Evolutionary conservation across 2,888 invertebrate genomes (phyloP), one percentile per base, ranked within the genome.

Genomic region (Notocelia uddmanniana): DNA sequence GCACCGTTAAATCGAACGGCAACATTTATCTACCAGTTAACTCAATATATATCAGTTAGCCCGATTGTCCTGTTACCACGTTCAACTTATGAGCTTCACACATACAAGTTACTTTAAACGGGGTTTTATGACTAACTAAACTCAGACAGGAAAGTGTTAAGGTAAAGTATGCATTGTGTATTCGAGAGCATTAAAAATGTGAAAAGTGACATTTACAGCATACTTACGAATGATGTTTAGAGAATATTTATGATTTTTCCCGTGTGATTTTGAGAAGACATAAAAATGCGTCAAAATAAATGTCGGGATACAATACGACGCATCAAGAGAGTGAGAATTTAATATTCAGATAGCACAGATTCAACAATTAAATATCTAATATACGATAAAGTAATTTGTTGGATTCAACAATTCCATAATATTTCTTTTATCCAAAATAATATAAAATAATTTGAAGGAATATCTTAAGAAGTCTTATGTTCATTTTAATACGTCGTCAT

Each of bases 1-100:
- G 85, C 76, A 78, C 84, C 88, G 84, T 91, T 87, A 90, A 88
- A 81, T 79, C 75, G 77, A 88, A 88, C 82, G 89, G 88, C 88
- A 87, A 86, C 87, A 89, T 90, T 89, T 89, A 87, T 86, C 85
- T 81, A 80, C 78, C 15, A 81, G 80, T 83, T 83, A 84, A 82
- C 79, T 77, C 70, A 73, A 73, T 73, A 72, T 55, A 60, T 66
- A 63, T 55, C 71, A 58, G 71, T 71, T 66, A 66, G 31, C 59
- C 66, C 54, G 41, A 59, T 70, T 59, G 66, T 52, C 64, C 58
- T 34, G 69, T 52, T 67, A 41, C 57, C 66, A 66, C 59, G 50
- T 41, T 19, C 26, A 50, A 68, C 64, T 75, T 74, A 75, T 59
- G 66, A 66, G 58, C 59, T 71, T 67, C 64, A 45, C 66, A 52